A percentile compares a stretch with the other conserved stretches of the same genome.
Conservation (phyloP, 2,888 invertebrate species). For the Pseudanteris insignis region DNA sequence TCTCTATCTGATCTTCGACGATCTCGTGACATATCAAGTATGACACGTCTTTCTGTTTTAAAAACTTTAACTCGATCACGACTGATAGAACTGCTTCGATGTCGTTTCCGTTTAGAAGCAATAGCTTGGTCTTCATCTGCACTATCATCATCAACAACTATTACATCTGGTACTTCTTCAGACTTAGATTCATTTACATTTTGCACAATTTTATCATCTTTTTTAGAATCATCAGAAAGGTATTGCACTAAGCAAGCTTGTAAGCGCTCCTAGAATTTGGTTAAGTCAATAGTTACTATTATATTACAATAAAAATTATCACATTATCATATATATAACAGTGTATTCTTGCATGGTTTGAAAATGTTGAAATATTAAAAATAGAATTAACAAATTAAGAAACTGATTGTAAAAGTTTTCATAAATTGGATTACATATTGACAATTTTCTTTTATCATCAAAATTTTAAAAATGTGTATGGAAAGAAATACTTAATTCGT, state of each 20-base stretch:
- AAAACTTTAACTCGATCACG: slow-evolving; percentile 56
- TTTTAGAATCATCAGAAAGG: slow-evolving; percentile 74
- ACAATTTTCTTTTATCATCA: no score
- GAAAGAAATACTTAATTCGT: no score
- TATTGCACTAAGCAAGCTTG: slow-evolving; percentile 83
- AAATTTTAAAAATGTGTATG: no score
- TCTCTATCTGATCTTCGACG: slow-evolving; percentile 50
- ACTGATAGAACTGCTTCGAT: slow-evolving; percentile 61
- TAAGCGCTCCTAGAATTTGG: slow-evolving; percentile 68
- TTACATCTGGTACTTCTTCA: slow-evolving; percentile 70
- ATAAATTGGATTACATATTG: no score
- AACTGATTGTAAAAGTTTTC: no score
- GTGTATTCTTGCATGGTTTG: no score
- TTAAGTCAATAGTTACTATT: neutral
- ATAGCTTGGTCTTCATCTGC: slow-evolving; percentile 67
- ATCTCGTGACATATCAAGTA: slow-evolving; percentile 61
- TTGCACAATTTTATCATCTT: slow-evolving; percentile 66
- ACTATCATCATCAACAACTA: slow-evolving; percentile 75
- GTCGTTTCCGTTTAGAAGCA: slow-evolving; percentile 64
- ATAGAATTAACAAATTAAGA: no score
- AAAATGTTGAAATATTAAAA: no score
- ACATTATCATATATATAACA: no score
- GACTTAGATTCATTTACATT: slow-evolving; percentile 64
- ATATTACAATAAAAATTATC: neutral
- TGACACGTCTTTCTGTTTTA: slow-evolving; percentile 60